phyloP scores from a whole-genome alignment of 2,113 vertebrate genomes.

The Mystacornis crossleyi region DNA sequence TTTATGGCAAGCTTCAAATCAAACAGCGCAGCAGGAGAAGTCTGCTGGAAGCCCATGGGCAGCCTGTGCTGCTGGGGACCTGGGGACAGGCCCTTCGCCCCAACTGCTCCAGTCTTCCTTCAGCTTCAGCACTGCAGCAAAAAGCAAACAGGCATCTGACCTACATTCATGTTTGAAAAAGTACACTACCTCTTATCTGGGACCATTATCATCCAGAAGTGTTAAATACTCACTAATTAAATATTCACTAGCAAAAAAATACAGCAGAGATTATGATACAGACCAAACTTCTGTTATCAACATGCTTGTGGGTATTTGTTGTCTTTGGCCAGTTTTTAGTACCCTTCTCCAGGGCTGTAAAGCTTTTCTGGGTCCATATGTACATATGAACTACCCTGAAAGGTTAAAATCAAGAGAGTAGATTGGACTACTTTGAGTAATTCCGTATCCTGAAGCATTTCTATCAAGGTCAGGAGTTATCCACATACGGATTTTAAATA shows the following conservation, averaged over 20 bases:
- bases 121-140: background rate
- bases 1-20: background rate
- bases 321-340: background rate
- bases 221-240: constrained; percentile 6
- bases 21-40: background rate
- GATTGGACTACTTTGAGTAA: background rate
- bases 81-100: background rate
- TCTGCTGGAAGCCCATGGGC: background rate
- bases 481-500: fast-evolving
- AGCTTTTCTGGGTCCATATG: background rate
- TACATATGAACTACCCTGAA: fast-evolving
- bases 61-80: background rate
- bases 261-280: background rate
- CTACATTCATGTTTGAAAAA: background rate
- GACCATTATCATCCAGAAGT: background rate
- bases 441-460: background rate
- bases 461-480: background rate
- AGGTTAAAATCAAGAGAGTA: background rate
- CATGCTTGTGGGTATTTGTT: background rate
- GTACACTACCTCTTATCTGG: background rate
- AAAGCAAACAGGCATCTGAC: background rate
- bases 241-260: constrained; percentile 9
- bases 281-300: background rate
- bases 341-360: background rate
- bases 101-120: background rate